A percentile compares a stretch with the other conserved stretches of the same genome.
These are phyloP conservation scores for Punctoribates punctum DNA, from an alignment of 2,888 invertebrate species.

Conservation along the genomic window DNA sequence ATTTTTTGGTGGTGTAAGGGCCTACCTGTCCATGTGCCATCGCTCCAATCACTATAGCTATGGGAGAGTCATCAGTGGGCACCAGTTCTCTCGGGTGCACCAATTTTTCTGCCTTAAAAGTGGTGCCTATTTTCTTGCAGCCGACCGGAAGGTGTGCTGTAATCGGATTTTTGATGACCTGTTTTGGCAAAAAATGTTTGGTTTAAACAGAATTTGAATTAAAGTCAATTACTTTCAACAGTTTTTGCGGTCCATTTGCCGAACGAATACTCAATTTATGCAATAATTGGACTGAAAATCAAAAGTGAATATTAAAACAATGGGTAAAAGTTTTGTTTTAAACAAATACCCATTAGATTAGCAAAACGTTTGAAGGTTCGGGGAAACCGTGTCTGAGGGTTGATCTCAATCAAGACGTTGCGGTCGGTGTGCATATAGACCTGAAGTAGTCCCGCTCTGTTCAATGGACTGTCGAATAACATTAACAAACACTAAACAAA, in stretches of 20 bases:
- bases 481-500: slow-evolving; percentile 73
- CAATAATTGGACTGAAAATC: slow-evolving; percentile 79
- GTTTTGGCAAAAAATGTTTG: neutral
- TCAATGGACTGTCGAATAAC: slow-evolving; percentile 95
- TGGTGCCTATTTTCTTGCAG: slow-evolving; percentile 81
- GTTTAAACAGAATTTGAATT: slow-evolving; percentile 19
- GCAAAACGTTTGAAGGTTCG: slow-evolving; percentile 60
- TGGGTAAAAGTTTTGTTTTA: neutral
- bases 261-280: slow-evolving; percentile 91
- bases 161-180: slow-evolving; percentile 86
- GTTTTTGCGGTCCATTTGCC: slow-evolving; percentile 77
- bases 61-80: slow-evolving; percentile 71
- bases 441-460: slow-evolving; percentile 91
- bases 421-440: slow-evolving; percentile 57
- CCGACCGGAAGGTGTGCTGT: slow-evolving; percentile 91
- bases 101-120: slow-evolving; percentile 75
- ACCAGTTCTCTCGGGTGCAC: slow-evolving; percentile 70
- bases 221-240: slow-evolving; percentile 68
- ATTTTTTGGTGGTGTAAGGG: neutral
- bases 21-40: slow-evolving; percentile 93
- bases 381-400: slow-evolving; percentile 60
- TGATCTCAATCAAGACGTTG: slow-evolving; percentile 57
- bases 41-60: slow-evolving; percentile 88
- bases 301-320: slow-evolving; percentile 16
- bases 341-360: slow-evolving; percentile 58